These are phyloP conservation scores for Zophobas morio DNA, from an alignment of 1,140 invertebrate genomes.

Conservation along the genomic window DNA sequence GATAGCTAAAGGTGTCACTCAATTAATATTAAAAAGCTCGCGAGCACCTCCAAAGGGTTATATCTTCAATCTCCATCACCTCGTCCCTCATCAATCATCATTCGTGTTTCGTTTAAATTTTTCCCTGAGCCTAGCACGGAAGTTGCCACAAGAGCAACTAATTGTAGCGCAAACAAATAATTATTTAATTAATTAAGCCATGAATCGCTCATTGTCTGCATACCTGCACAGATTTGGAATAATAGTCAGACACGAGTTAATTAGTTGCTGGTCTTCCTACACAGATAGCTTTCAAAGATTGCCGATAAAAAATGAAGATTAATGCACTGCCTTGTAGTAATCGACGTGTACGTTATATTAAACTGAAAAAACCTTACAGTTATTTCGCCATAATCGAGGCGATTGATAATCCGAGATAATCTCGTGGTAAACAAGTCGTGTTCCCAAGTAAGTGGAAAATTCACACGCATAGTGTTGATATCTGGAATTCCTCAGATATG, in stretches of 20 bases:
- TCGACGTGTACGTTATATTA: neutral
- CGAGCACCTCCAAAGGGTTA: neutral
- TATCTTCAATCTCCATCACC: neutral
- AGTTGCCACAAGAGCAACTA: conserved; percentile 3
- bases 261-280: conserved; percentile 3
- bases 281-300: conserved; percentile 8
- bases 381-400: neutral
- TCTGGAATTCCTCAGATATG: neutral
- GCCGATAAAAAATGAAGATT: conserved; percentile 14
- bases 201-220: conserved; percentile 7
- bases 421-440: neutral
- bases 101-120: neutral
- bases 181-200: conserved; percentile 7
- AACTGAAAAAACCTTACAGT: neutral
- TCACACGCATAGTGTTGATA: conserved; percentile 2
- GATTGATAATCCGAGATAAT: conserved; percentile 5
- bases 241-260: conserved; percentile 5
- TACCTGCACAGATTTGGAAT: neutral
- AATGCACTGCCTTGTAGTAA: neutral
- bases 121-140: neutral
- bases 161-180: conserved; percentile 14
- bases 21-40: neutral
- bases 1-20: neutral
- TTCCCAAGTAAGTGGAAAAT: neutral
- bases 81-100: neutral